Conservation (phyloP, 2,797 vertebrate species). For the Todus mexicanus region DNA sequence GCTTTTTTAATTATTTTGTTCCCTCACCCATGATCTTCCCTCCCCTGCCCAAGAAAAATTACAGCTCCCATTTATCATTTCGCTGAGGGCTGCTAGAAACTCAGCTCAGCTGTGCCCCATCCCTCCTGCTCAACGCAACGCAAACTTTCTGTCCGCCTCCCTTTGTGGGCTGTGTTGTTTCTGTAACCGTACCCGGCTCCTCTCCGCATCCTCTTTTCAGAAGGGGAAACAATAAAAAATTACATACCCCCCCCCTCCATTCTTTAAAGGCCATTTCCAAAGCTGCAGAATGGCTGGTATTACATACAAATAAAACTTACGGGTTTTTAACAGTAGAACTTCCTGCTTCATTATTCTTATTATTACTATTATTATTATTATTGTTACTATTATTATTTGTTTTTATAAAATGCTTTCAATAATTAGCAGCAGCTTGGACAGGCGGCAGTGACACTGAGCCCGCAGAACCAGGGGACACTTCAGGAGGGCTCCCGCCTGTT, state of each 20-base stretch:
- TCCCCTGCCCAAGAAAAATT: background rate
- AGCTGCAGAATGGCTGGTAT: background rate
- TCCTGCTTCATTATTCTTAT: background rate
- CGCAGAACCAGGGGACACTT: background rate
- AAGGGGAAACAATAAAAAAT: background rate
- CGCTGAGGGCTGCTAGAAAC: background rate
- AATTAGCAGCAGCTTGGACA: background rate
- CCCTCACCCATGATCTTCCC: background rate
- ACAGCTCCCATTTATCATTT: slow-evolving; percentile 23
- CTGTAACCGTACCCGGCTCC: background rate
- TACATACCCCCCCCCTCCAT: background rate
- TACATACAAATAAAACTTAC: background rate
- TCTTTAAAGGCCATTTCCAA: slow-evolving; percentile 30
- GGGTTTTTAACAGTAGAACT: background rate
- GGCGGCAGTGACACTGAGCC: background rate
- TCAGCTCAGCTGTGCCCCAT: background rate
- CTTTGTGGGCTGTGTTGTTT: background rate
- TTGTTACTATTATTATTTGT: background rate
- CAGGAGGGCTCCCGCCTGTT: background rate
- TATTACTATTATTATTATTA: background rate
- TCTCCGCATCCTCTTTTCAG: background rate
- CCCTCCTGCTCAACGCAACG: background rate
- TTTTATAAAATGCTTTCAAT: background rate
- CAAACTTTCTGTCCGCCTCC: background rate
- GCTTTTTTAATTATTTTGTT: slow-evolving; percentile 11